Conservation (phyloP, 2,888 invertebrate species). For the Sinodicranocentrus sp. region DNA sequence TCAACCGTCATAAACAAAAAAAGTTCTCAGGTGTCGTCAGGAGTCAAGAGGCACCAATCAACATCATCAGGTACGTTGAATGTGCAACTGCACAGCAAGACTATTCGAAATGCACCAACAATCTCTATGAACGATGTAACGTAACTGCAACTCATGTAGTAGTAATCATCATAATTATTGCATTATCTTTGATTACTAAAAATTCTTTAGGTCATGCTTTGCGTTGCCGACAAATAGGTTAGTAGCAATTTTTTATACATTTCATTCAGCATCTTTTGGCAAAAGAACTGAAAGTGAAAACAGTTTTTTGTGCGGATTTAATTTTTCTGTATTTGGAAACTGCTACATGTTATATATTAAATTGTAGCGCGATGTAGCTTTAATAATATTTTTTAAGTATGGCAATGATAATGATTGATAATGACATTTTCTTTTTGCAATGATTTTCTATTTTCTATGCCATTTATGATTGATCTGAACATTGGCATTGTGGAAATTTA, state of each 20-base stretch:
- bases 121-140: not conserved
- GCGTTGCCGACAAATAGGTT: constrained; percentile 27
- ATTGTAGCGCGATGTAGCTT: too few species aligned
- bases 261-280: constrained; percentile 7
- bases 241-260: constrained; percentile 8
- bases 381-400: too few species aligned
- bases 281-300: constrained; percentile 10
- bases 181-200: not conserved
- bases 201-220: constrained; percentile 1
- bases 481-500: constrained; percentile 25
- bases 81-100: not conserved
- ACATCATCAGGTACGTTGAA: not conserved
- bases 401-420: constrained; percentile 5
- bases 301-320: constrained; percentile 2
- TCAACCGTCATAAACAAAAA: constrained; percentile 15
- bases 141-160: too few species aligned
- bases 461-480: constrained; percentile 5
- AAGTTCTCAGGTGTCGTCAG: not conserved
- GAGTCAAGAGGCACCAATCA: constrained; percentile 4
- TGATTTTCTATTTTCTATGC: not conserved
- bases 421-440: not conserved
- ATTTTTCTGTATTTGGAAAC: constrained; percentile 13
- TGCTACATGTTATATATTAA: not conserved
- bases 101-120: not conserved
- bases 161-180: constrained; percentile 16